phyloP scores from a whole-genome alignment of 2,113 vertebrate genomes.

The Tringa solitaria region DNA sequence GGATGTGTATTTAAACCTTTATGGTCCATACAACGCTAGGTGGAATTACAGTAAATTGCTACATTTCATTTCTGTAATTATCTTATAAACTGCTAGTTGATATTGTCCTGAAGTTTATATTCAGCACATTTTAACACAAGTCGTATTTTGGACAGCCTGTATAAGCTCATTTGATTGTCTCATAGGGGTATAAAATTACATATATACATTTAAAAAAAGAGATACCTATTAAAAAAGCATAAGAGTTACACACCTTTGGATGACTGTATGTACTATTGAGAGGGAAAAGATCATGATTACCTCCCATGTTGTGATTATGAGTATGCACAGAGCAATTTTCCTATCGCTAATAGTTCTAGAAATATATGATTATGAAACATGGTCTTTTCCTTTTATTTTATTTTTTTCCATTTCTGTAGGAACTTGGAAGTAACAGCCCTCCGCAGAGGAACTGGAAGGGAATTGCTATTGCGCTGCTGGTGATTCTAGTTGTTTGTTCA shows the following conservation, averaged over 20 bases:
- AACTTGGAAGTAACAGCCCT: constrained; percentile 90
- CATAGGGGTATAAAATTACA: background rate
- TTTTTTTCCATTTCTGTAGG: constrained; percentile 79
- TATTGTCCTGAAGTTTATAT: constrained; percentile 37
- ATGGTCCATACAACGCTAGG: background rate
- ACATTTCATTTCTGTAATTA: constrained; percentile 51
- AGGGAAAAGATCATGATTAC: constrained; percentile 22
- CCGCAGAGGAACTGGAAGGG: constrained; percentile 99
- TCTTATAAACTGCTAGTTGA: constrained; percentile 27
- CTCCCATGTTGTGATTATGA: constrained; percentile 23
- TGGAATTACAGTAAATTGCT: constrained; percentile 44
- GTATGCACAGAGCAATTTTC: constrained; percentile 19
- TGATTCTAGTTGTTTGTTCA: constrained; percentile 97
- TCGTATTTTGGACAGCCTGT: constrained; percentile 19
- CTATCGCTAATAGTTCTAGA: constrained; percentile 18
- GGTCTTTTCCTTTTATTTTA: constrained; percentile 55
- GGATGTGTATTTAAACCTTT: constrained; percentile 59
- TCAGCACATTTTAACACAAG: background rate
- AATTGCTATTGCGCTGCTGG: constrained; percentile 96
- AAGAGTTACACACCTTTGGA: constrained; percentile 13
- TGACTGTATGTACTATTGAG: background rate
- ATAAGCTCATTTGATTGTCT: background rate
- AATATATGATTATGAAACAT: constrained; percentile 55
- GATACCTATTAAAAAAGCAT: background rate
- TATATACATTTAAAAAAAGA: background rate